Base-by-base conservation (phyloP, 2,113 vertebrate genomes). In the Sylvietta virens region DNA sequence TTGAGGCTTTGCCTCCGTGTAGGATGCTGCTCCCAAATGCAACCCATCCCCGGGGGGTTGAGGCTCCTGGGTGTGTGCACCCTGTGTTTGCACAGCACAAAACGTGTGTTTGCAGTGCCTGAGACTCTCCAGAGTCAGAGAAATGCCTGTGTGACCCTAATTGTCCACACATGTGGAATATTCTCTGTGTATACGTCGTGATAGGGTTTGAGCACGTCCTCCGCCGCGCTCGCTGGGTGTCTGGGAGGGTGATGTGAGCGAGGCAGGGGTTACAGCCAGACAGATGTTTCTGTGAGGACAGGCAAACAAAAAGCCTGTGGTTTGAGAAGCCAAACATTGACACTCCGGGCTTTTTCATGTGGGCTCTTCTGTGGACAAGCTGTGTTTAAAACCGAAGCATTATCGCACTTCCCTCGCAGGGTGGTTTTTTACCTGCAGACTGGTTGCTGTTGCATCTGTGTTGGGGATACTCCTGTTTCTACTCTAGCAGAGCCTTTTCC, bases 191-290 rank as follows among this genome's bases (percentile, higher is more conserved):
- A 1, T 72, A 50, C 8, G 0, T 85, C 56, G 5, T 12, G 70
- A 7, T 31, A 10, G 0, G 6, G 48, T 76, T 93, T 94, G 79
- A 57, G 65, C 53, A 1, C 6, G 6, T 72, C 69, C 39, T 62
- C 31, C 0, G 10, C 28, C 0, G 0, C 23, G 4, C 67, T 47
- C 0, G 1, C 40, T 4, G 40, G 57, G 27, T 13, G 88, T 81
- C 82, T 87, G 82, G 57, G 72, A 93, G 74, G 13, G 71, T 35
- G 88, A 53, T 80, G 87, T 18, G 88, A 94, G 50, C 18, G 13
- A 82, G 81, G 66, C 61, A 64, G 73, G 70, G 57, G 40, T 80
- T 88, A 50, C 81, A 60, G 70, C 8, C n/a, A 76, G 78, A n/a
- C 90, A 92, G 78, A 73, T 92, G 50, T 84, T 88, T 17, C 61